Percentiles rank a stretch among this genome's conserved stretches.
These are phyloP conservation scores for Passer domesticus DNA, from an alignment of 2,113 vertebrate species.

Conservation along the genomic window DNA sequence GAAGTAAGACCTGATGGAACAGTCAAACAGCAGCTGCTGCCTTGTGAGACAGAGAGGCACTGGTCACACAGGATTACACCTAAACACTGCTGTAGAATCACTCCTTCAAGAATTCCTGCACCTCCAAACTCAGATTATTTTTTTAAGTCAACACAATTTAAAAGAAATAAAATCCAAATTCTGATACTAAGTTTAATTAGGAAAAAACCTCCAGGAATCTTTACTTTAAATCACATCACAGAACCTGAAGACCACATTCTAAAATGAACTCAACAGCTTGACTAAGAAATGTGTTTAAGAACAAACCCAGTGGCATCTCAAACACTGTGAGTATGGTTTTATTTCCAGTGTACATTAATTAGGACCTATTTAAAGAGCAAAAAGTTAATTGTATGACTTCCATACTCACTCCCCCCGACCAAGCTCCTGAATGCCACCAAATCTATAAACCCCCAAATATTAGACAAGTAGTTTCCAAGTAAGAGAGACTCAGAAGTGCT, in stretches of 20 bases:
- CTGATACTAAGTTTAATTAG: not conserved
- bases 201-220: not conserved
- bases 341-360: not conserved
- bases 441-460: not conserved
- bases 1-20: not conserved
- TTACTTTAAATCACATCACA: not conserved
- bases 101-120: not conserved
- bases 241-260: not conserved
- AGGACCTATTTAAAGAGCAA: not conserved
- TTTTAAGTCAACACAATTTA: not conserved
- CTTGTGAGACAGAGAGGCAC: not conserved
- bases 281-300: not conserved
- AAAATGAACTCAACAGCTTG: not conserved
- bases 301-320: not conserved
- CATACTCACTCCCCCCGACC: not conserved
- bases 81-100: not conserved
- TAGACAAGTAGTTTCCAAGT: not conserved
- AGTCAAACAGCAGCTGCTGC: not conserved
- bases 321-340: not conserved
- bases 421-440: not conserved
- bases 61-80: fast-evolving
- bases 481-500: not conserved
- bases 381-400: not conserved
- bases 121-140: not conserved
- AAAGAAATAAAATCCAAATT: not conserved